Percentiles rank a stretch among this genome's conserved stretches.
These are phyloP conservation scores for Parotocinclus haroldoi DNA, from an alignment of 2,797 vertebrate genomes.

Conservation along the genomic window DNA sequence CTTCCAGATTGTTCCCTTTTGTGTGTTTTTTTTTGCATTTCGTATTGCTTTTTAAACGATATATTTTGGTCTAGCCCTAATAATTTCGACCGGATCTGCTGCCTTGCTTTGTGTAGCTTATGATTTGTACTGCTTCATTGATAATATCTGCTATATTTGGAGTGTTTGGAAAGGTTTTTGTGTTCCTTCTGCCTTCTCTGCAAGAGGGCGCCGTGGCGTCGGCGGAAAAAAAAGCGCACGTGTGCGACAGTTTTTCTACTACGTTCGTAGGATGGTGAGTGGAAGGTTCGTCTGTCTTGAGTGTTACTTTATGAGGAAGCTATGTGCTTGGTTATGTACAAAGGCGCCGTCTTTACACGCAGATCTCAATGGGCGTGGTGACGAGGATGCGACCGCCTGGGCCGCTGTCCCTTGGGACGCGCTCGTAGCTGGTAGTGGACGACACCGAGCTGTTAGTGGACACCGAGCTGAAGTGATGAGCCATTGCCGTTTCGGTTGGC, in stretches of 20 bases:
- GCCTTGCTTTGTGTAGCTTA: conserved; percentile 16
- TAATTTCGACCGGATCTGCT: conserved; percentile 39
- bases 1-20: conserved; percentile 1
- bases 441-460: conserved; percentile 78
- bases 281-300: conserved; percentile 15
- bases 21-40: conserved; percentile 63
- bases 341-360: conserved; percentile 43
- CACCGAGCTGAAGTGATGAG: conserved; percentile 71
- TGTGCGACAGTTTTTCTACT: conserved; percentile 19
- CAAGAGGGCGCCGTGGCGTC: conserved; percentile 10
- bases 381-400: conserved; percentile 72
- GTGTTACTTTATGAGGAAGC: conserved; percentile 21
- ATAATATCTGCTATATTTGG: background rate
- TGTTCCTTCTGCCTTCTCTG: too few species aligned
- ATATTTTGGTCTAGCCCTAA: conserved; percentile 65
- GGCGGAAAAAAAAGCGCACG: background rate
- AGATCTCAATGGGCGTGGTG: conserved; percentile 80
- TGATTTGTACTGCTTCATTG: conserved; percentile 3
- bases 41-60: conserved; percentile 76
- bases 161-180: too few species aligned
- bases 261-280: background rate
- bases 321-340: background rate
- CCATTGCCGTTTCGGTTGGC: conserved; percentile 58
- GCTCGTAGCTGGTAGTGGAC: conserved; percentile 78
- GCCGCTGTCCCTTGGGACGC: conserved; percentile 69